Conservation (phyloP, 2,113 vertebrate genomes). For the Todiramphus saurophagus region DNA sequence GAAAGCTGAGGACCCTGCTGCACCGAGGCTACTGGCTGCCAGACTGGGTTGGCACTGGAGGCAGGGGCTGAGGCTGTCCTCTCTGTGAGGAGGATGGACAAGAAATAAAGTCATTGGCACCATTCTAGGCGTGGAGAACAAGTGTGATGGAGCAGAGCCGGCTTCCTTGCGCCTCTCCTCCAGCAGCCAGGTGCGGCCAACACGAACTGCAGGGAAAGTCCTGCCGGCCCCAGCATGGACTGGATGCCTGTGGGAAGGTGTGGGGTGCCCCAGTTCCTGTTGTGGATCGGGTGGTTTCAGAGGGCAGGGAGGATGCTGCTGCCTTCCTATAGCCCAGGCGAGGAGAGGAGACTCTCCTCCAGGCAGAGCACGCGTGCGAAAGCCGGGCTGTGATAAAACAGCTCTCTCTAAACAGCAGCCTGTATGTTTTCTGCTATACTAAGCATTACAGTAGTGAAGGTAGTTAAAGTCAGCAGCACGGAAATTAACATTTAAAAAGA, state of each 20-base stretch:
- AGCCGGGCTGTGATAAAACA: background rate
- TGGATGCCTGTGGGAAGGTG: background rate
- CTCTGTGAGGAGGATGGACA: background rate
- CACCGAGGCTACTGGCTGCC: slow-evolving; percentile 12
- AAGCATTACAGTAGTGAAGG: slow-evolving; percentile 19
- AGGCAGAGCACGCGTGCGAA: background rate
- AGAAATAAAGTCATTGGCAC: background rate
- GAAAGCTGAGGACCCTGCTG: slow-evolving; percentile 22
- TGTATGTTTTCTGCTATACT: slow-evolving; percentile 20
- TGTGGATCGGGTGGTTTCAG: background rate
- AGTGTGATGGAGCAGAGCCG: accelerated
- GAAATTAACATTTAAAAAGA: slow-evolving; percentile 67
- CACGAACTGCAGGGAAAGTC: background rate
- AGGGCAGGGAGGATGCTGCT: background rate
- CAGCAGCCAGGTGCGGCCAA: background rate
- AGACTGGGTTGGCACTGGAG: background rate
- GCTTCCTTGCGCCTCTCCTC: background rate
- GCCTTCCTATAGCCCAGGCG: background rate
- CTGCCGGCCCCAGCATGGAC: background rate
- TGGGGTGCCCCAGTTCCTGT: background rate
- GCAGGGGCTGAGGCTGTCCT: background rate
- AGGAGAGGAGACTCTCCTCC: background rate
- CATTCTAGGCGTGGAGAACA: accelerated
- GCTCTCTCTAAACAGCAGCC: background rate
- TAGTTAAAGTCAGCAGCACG: slow-evolving; percentile 41